These are phyloP conservation scores for Dryomyza anilis DNA, from an alignment of 2,888 invertebrate species.

Conservation along the genomic window DNA sequence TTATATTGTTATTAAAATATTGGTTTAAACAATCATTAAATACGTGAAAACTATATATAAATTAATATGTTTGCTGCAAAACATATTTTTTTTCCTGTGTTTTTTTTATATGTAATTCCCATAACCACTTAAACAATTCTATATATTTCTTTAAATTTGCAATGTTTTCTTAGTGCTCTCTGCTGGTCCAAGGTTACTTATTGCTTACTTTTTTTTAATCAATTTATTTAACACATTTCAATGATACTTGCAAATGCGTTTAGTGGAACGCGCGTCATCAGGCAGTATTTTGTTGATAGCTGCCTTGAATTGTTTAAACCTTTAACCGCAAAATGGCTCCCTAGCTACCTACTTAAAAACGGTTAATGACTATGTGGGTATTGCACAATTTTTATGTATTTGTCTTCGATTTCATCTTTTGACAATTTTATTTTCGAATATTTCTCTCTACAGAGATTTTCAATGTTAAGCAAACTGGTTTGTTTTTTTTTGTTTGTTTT, in stretches of 20 bases:
- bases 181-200: not conserved
- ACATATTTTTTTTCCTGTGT: too few species aligned
- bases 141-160: too few species aligned
- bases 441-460: not conserved
- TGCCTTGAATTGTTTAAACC: not conserved
- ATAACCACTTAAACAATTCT: too few species aligned
- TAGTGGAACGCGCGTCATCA: not conserved
- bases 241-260: not conserved
- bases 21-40: too few species aligned
- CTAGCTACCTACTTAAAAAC: not conserved
- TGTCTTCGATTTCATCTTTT: constrained; percentile 9
- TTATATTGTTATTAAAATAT: too few species aligned
- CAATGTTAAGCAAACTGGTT: constrained; percentile 16
- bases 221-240: not conserved
- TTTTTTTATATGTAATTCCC: too few species aligned
- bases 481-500: too few species aligned
- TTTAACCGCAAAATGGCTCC: not conserved
- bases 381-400: constrained; percentile 14
- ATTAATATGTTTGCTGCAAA: too few species aligned
- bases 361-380: not conserved
- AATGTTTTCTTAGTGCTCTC: too few species aligned
- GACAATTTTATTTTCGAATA: not conserved
- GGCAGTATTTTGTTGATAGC: not conserved
- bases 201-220: not conserved
- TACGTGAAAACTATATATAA: too few species aligned